A percentile compares a stretch with the other conserved stretches of the same genome.
phyloP scores from a whole-genome alignment of 2,888 invertebrate genomes.

The Cosmopolites sordidus region DNA sequence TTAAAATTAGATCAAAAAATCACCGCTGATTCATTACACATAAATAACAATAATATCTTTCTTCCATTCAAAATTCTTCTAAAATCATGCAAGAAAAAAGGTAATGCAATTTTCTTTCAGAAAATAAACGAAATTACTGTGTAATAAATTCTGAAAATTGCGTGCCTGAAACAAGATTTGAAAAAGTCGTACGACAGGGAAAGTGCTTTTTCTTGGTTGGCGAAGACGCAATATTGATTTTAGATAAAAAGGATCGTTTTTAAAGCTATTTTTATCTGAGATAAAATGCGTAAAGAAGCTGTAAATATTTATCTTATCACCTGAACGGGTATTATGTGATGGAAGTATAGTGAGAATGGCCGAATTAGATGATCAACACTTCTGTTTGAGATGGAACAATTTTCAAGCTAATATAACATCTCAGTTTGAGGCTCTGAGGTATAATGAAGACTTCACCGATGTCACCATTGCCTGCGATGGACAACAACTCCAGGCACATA shows the following conservation, averaged over 20 bases:
- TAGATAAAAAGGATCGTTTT: constrained; percentile 39
- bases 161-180: no score
- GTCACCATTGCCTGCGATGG: constrained; percentile 84
- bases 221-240: constrained; percentile 48
- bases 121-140: no score
- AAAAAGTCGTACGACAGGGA: constrained; percentile 30
- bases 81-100: no score
- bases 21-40: no score
- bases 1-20: no score
- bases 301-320: constrained; percentile 30
- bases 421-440: constrained; percentile 78
- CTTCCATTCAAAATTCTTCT: no score
- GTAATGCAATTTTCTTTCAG: no score
- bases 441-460: constrained; percentile 84
- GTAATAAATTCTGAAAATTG: no score
- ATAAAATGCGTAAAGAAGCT: constrained; percentile 28
- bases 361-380: constrained; percentile 63
- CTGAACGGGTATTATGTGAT: constrained; percentile 24
- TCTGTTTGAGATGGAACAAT: constrained; percentile 87
- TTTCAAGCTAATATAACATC: constrained; percentile 83
- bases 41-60: no score
- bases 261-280: constrained; percentile 39
- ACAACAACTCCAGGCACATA: constrained; percentile 77
- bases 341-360: constrained; percentile 33
- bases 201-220: constrained; percentile 48